A percentile compares a stretch with the other conserved stretches of the same genome.
Evolutionary conservation across 2,888 invertebrate genomes (phyloP).

Genomic region (Cyrtodaria siliqua): DNA sequence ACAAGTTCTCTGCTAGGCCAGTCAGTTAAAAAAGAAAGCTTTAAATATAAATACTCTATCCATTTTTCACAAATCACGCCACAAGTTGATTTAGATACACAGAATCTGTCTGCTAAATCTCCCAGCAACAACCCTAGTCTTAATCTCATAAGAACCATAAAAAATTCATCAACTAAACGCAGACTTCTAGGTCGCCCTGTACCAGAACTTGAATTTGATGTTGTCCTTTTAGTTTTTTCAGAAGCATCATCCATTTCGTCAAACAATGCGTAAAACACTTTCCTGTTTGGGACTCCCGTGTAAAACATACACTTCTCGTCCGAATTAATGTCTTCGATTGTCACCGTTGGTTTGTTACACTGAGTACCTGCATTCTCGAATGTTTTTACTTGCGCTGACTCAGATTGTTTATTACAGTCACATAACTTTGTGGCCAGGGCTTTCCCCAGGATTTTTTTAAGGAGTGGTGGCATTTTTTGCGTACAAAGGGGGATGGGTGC

Average conservation of each 20-base stretch:
- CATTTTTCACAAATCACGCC: conserved; percentile 14
- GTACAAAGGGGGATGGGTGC: too few species aligned
- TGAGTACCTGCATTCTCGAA: conserved; percentile 16
- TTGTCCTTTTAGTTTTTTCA: background rate
- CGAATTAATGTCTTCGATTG: conserved; percentile 37
- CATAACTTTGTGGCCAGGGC: too few species aligned
- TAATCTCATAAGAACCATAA: conserved; percentile 39
- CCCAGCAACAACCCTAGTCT: conserved; percentile 38
- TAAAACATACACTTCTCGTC: conserved; percentile 38
- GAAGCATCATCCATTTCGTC: conserved; percentile 26
- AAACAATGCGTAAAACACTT: conserved; percentile 33
- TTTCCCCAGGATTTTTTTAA: too few species aligned
- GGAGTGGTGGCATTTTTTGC: too few species aligned
- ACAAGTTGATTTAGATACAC: conserved; percentile 33
- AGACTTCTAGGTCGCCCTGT: conserved; percentile 28
- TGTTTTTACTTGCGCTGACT: too few species aligned
- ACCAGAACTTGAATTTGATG: background rate
- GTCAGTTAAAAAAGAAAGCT: conserved; percentile 14
- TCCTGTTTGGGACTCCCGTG: conserved; percentile 39
- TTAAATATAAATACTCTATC: conserved; percentile 19
- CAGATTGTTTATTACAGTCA: too few species aligned
- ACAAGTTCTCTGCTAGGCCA: conserved; percentile 34
- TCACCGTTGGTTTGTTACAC: conserved; percentile 19
- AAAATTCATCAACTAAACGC: conserved; percentile 38
- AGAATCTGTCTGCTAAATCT: conserved; percentile 38